These are phyloP conservation scores for Aplidium turbinatum DNA, from an alignment of 23 tunicate genomes.

Conservation along the genomic window DNA sequence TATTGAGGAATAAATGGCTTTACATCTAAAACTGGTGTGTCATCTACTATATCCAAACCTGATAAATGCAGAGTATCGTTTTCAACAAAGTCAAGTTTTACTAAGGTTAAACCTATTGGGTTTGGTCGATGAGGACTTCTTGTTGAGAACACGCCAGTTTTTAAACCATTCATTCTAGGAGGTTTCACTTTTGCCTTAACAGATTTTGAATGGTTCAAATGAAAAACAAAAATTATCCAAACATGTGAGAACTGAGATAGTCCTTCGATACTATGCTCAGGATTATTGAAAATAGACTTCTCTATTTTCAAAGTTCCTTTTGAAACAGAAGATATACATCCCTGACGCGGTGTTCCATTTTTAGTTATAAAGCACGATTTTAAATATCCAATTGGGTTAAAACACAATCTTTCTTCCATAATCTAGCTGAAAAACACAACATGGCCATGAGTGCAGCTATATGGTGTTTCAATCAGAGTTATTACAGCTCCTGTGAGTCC, in stretches of 20 bases:
- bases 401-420: too few species aligned
- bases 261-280: constrained; percentile 91
- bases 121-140: constrained; percentile 95
- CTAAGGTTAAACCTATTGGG: constrained; percentile 90
- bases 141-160: constrained; percentile 94
- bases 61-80: constrained; percentile 55
- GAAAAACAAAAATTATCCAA: constrained; percentile 94
- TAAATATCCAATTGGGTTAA: constrained; percentile 75
- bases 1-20: constrained; percentile 89
- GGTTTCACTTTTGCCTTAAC: constrained; percentile 95
- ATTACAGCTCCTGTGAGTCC: too few species aligned
- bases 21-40: constrained; percentile 93
- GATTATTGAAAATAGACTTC: constrained; percentile 78
- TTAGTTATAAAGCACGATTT: constrained; percentile 72
- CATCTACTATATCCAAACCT: constrained; percentile 89
- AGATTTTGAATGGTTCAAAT: constrained; percentile 73
- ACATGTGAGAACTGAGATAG: constrained; percentile 85
- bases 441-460: too few species aligned
- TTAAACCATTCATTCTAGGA: constrained; percentile 89
- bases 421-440: too few species aligned
- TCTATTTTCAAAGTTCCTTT: constrained; percentile 61
- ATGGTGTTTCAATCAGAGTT: too few species aligned
- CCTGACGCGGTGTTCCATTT: constrained; percentile 98
- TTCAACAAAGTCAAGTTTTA: constrained; percentile 67
- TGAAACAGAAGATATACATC: constrained; percentile 53